phyloP scores from a whole-genome alignment of 1,140 invertebrate species.

The Drosophila elegans region DNA sequence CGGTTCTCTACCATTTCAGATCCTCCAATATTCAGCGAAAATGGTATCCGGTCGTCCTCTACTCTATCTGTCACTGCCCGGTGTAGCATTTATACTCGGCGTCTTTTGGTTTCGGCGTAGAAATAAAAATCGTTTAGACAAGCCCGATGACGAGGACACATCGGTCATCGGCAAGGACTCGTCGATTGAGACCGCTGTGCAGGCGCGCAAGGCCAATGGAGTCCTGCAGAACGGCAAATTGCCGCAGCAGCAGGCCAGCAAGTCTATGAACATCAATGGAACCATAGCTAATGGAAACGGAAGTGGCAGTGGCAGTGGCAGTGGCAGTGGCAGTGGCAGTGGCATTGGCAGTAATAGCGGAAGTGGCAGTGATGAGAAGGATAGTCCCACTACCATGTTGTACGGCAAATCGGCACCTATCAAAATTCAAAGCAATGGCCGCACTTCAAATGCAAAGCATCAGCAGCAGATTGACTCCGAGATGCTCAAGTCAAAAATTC shows the following conservation, averaged over 20 bases:
- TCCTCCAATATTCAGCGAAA: slow-evolving; percentile 84
- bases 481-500: slow-evolving; percentile 79
- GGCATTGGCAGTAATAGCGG: slow-evolving; percentile 17
- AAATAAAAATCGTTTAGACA: slow-evolving; percentile 84
- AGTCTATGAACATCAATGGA: slow-evolving; percentile 71
- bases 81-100: slow-evolving; percentile 84
- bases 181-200: slow-evolving; percentile 10
- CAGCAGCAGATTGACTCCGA: slow-evolving; percentile 77
- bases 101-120: slow-evolving; percentile 84
- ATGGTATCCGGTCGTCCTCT: slow-evolving; percentile 84
- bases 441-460: slow-evolving; percentile 65
- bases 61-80: slow-evolving; percentile 83
- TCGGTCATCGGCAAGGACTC: slow-evolving; percentile 20
- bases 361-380: slow-evolving; percentile 47
- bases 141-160: slow-evolving; percentile 64
- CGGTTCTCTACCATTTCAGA: slow-evolving; percentile 40
- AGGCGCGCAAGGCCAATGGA: slow-evolving; percentile 50
- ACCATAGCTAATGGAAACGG: slow-evolving; percentile 34
- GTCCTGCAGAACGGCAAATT: slow-evolving; percentile 64
- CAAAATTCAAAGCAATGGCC: slow-evolving; percentile 81
- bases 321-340: slow-evolving; percentile 8
- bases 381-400: slow-evolving; percentile 69
- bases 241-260: slow-evolving; percentile 37
- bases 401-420: slow-evolving; percentile 84
- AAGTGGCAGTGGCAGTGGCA: slow-evolving; percentile 10